Evolutionary conservation across 2,797 vertebrate genomes (phyloP).

Genomic region (Spinus olivaceus): DNA sequence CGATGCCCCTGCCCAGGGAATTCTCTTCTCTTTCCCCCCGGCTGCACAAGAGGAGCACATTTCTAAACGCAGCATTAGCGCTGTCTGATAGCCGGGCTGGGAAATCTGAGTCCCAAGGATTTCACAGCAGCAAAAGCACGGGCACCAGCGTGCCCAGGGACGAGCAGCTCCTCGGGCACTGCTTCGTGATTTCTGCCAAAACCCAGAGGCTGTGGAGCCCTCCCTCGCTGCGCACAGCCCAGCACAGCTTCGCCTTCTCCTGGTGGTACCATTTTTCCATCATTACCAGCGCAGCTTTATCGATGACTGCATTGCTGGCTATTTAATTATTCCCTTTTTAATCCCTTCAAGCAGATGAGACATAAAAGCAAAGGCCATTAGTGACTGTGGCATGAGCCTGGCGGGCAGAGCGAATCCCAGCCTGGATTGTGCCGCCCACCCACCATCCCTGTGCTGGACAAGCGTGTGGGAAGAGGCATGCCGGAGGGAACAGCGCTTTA

Average conservation of each 20-base stretch:
- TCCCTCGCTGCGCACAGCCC: neutral
- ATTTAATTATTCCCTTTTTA: constrained; percentile 38
- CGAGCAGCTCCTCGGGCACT: neutral
- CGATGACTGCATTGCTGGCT: neutral
- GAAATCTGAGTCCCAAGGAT: neutral
- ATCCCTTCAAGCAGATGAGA: constrained; percentile 6
- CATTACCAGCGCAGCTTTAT: neutral
- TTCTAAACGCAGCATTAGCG: neutral
- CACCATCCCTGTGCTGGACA: accelerated
- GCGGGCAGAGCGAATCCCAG: neutral
- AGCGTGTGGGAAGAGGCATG: neutral
- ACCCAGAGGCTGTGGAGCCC: neutral
- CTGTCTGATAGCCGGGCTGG: neutral
- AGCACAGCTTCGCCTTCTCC: neutral
- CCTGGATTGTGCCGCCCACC: neutral
- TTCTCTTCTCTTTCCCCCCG: neutral
- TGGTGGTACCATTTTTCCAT: neutral
- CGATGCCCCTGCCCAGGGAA: neutral
- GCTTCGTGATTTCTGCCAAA: neutral
- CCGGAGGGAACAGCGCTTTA: neutral
- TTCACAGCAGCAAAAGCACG: neutral
- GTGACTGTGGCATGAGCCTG: neutral
- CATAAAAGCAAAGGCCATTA: constrained; percentile 24
- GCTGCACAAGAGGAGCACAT: neutral
- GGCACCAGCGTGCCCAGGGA: neutral